Evolutionary conservation across 2,888 invertebrate species (phyloP), one percentile per base, ranked within the genome.

Genomic region (Geophilus truncorum): DNA sequence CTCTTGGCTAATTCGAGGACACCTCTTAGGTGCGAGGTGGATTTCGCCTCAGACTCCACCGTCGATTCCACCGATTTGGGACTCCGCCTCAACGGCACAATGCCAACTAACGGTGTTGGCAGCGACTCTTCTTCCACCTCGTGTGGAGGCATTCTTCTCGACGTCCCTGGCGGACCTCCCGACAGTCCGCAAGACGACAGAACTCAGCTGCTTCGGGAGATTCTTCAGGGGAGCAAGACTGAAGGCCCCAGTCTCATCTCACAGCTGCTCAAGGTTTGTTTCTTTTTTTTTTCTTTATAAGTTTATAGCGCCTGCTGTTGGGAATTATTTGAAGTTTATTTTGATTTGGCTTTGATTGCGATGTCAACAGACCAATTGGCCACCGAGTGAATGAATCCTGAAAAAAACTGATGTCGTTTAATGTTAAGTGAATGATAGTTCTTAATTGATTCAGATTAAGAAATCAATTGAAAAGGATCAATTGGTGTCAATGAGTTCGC

Each of bases 221-320:
- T 96, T 85, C 90, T 96, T 82, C 96, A 96, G 87, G 94, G 92
- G 84, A 93, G 93, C 85, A 95, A 95, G 87, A 93, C 78, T 90
- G 91, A 84, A 62, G 51, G 78, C 77, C 45, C 80, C 7, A 80
- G 80, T 57, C 80, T 83, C 81, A 82, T 82, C 79, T 83, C 80
- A 34, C 81, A 81, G 34, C 81, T 81, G 15, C 34, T 81, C 45
- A 78, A 75, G 34, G 57, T 70, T 23, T 25, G 12, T 70, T 28
- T 15, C n/a, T 1, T 28, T 70, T 28, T 28, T 4, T 3, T 23
- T 25, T n/a, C 25, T 70, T 3, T 25, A 25, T 70, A 4, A 70
- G 0, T 4, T 70, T 10, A 25, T n/a, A 40, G 2, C 15, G 40
- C 40, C 40, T 40, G n/a, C 21, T 51, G 21, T 15, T 51, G 51